These are phyloP conservation scores for Bombus waltoni DNA, from an alignment of 1,140 invertebrate genomes.

Conservation along the genomic window DNA sequence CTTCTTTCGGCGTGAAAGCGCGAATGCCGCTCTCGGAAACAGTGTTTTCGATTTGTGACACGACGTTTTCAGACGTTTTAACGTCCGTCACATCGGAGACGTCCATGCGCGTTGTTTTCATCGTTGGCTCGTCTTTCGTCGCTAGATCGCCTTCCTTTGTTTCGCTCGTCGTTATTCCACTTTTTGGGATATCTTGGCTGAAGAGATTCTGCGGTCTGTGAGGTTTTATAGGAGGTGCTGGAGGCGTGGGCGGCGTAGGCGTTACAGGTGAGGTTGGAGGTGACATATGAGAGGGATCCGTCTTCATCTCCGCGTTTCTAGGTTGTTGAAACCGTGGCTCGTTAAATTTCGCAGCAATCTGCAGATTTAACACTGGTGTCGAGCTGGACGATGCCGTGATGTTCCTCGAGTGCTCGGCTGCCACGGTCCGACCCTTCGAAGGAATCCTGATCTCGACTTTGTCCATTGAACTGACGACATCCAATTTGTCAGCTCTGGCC, in stretches of 20 bases:
- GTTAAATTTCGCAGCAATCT: conserved; percentile 58
- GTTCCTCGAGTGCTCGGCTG: not conserved
- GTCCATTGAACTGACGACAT: conserved; percentile 60
- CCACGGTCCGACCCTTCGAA: not conserved
- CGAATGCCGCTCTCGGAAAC: no score
- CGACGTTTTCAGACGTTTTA: not conserved
- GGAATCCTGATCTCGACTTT: conserved; percentile 69
- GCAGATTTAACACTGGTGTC: conserved; percentile 50
- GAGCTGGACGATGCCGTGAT: not conserved
- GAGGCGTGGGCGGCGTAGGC: conserved; percentile 4
- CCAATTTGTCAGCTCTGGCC: conserved; percentile 56
- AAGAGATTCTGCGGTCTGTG: not conserved
- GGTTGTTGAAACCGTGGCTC: not conserved
- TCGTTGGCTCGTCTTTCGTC: not conserved
- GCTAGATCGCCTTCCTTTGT: not conserved
- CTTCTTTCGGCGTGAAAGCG: not conserved
- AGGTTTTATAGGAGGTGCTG: not conserved
- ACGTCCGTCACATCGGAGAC: not conserved
- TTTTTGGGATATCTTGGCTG: not conserved
- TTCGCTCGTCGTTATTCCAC: not conserved
- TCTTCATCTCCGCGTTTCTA: not conserved
- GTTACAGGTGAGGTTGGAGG: not conserved
- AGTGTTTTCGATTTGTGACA: not conserved
- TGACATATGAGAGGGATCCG: not conserved
- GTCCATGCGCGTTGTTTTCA: not conserved